These are phyloP conservation scores for Dolichomitus sp. DNA, from an alignment of 2,888 invertebrate species.

Conservation along the genomic window DNA sequence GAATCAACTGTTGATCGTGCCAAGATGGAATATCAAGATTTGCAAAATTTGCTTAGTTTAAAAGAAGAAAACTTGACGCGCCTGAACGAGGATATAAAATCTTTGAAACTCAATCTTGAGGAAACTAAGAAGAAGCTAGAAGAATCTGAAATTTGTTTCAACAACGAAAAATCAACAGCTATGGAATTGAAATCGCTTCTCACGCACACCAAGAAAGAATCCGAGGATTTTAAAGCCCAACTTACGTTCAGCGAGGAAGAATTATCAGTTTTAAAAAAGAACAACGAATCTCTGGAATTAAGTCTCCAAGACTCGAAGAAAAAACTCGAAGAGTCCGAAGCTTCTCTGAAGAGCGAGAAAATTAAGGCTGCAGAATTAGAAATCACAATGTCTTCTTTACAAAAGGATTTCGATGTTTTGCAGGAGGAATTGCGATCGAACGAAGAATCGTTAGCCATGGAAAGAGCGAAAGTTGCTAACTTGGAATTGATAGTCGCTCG, in stretches of 20 bases:
- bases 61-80: slow-evolving; percentile 56
- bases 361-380: slow-evolving; percentile 51
- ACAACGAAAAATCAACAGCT: slow-evolving; percentile 57
- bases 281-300: slow-evolving; percentile 49
- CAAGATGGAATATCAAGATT: slow-evolving; percentile 48
- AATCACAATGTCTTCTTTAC: slow-evolving; percentile 11
- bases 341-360: slow-evolving; percentile 61
- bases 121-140: slow-evolving; percentile 56
- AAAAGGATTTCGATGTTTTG: slow-evolving; percentile 6
- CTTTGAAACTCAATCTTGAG: slow-evolving; percentile 53
- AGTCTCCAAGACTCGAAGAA: slow-evolving; percentile 47
- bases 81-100: slow-evolving; percentile 59
- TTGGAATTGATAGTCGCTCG: slow-evolving; percentile 23
- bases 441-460: slow-evolving; percentile 28
- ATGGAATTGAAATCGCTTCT: slow-evolving; percentile 58
- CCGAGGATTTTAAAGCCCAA: slow-evolving; percentile 11
- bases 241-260: slow-evolving; percentile 30
- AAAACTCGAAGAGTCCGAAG: slow-evolving; percentile 46
- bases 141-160: slow-evolving; percentile 58
- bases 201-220: neutral
- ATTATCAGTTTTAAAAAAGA: slow-evolving; percentile 56
- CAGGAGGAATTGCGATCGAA: slow-evolving; percentile 1
- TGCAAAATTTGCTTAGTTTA: slow-evolving; percentile 28
- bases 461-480: slow-evolving; percentile 35
- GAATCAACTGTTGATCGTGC: neutral